Evolutionary conservation across 2,797 vertebrate species (phyloP), one percentile per base, ranked within the genome.

Genomic region (Poecilia gillii): DNA sequence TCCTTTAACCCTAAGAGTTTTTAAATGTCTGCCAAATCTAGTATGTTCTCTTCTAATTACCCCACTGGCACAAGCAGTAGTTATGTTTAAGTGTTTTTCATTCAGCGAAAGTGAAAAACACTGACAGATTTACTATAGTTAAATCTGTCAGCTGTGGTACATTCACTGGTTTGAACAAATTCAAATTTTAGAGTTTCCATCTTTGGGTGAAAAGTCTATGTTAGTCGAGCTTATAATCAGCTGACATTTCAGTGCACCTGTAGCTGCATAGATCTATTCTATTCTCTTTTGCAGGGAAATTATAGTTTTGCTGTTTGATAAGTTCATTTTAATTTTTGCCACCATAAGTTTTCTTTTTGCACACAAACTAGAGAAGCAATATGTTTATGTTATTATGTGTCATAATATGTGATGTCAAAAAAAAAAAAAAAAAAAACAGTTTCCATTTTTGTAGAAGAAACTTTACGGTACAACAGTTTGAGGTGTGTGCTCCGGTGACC

Each of bases 401-500:
- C 0, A 64, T 7, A 18, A 18, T 41, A 20, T 36, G 18, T 23
- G 33, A 31, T 23, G 16, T 66, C 18, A 66, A 33, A 64, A 64
- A 18, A 49, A 20, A 31, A 18, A 49, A 20, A 28, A n/a, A n/a
- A n/a, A n/a, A n/a, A n/a, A n/a, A n/a, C 64, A 23, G 33, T 25
- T 70, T 70, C 23, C 39, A 70, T 25, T 25, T 41, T 41, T 0
- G 23, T 1, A 68, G 77, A 13, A 45, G 41, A 59, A 83, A 87
- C 76, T 73, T 81, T 77, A 86, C 41, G 57, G 49, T 78, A 77
- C 82, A 86, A 82, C 86, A 81, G 83, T 84, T 88, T 90, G 85
- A 93, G 90, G 91, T 88, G 85, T 89, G 88, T 86, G 84, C 92
- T 91, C 89, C 88, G 88, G 73, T 94, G 94, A 95, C 93, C 93